Base-by-base conservation (phyloP, 2,797 vertebrate genomes). In the Lacerta bilineata region DNA sequence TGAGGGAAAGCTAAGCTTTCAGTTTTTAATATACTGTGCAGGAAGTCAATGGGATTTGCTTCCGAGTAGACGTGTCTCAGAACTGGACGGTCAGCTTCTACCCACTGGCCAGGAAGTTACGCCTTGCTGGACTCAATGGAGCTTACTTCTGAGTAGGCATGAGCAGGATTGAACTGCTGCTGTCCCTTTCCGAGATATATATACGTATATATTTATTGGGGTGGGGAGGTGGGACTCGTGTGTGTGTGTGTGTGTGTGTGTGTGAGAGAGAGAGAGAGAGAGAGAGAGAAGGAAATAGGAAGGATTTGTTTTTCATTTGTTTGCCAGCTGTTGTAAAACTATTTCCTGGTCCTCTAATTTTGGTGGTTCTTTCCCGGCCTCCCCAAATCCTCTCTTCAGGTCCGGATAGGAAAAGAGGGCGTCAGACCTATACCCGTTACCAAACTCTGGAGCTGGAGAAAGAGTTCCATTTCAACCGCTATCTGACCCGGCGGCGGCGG, bases 381-480 rank as follows among this genome's bases (percentile, higher is more conserved):
- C 77, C 66, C 91, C 84, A 29, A 29, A 29, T 5, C 50, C 90
- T 95, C 79, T 87, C 92, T 91, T 69, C 95, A 98, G 98, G 98
- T 96, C 97, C 98, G 9, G 97, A 96, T 95, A 96, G 98, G 92
- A 98, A 98, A 95, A 97, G 98, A 84, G 98, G 98, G 23, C 97
- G 98, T 66, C 98, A 98, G 96, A 98, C 97, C 41, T 98, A 98
- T 87, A 98, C 98, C 79, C 97, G 97, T 89, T 98, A 97, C 95
- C 98, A 98, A 93, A 98, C 98, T 0, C 94, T 98, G 94, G 98
- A 98, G 90, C 95, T 98, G 96, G 98, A 98, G 95, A 98, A 98
- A 91, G 97, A 98, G 94, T 98, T 98, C 87, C 97, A 98, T 93
- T 98, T 97, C 93, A 98, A 98, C 92, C 97, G 97, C 93, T 98